Percentiles rank a stretch among this genome's conserved stretches.
Evolutionary conservation across 2,113 vertebrate genomes (phyloP).

Genomic region (Cheilinus undulatus): DNA sequence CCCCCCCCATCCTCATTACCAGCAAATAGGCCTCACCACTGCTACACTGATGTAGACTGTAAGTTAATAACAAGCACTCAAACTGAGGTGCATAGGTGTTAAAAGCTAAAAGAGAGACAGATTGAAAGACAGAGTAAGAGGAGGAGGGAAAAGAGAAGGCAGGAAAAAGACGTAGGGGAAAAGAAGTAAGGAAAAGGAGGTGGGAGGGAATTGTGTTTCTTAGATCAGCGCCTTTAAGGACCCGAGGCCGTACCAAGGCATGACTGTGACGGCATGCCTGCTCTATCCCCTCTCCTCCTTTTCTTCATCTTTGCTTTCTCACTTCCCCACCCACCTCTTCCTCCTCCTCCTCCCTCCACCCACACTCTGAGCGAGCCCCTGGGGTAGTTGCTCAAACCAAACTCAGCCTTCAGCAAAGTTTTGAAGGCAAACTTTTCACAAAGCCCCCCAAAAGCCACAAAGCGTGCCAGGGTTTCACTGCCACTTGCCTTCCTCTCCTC

Average conservation of each 20-base stretch:
- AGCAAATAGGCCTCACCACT: constrained; percentile 48
- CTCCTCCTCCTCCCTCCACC: constrained; percentile 19
- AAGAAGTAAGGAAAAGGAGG: constrained; percentile 22
- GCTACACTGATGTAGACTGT: constrained; percentile 53
- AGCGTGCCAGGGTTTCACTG: not conserved
- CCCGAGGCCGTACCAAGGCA: constrained; percentile 47
- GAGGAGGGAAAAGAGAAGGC: constrained; percentile 5
- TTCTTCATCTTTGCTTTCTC: constrained; percentile 24
- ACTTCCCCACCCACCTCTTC: constrained; percentile 10
- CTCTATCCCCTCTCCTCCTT: constrained; percentile 32
- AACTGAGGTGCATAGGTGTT: constrained; percentile 46
- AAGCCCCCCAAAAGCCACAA: constrained; percentile 57
- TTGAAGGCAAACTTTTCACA: constrained; percentile 73
- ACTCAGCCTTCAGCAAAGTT: constrained; percentile 71
- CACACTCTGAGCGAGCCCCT: constrained; percentile 52
- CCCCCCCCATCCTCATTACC: constrained; percentile 59
- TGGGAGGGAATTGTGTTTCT: constrained; percentile 64
- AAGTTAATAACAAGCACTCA: constrained; percentile 59
- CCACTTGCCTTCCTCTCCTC: constrained; percentile 52
- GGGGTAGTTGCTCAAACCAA: constrained; percentile 62
- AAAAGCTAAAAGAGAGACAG: constrained; percentile 30
- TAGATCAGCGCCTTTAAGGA: constrained; percentile 66
- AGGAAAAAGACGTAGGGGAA: too few relatives aligned
- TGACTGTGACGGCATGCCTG: constrained; percentile 60
- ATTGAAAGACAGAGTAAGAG: constrained; percentile 13